Base-by-base conservation (phyloP, 2,113 vertebrate genomes). In the Thomomys bottae region DNA sequence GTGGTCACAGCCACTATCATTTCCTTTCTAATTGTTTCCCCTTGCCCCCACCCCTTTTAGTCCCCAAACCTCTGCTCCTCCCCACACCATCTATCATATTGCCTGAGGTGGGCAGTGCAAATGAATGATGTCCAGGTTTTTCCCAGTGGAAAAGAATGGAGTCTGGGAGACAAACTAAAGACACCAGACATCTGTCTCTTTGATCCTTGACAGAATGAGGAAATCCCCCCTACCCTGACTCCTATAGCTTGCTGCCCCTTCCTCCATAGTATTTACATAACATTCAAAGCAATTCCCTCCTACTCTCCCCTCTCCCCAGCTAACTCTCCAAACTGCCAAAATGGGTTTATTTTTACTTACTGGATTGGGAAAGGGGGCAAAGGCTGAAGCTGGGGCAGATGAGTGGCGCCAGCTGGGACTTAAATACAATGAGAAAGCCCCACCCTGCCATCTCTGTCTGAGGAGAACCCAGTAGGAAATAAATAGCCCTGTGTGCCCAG, bases 281-380 rank as follows among this genome's bases (percentile, higher is more conserved):
- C 8, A 10, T 34, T 73, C 76, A 38, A 32, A 76, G 76, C n/a
- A 80, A 23, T 32, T 36, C 32, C 45, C 32, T 79, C 63, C 34
- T 14, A 12, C 14, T 54, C 49, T 54, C 49, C 49, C 49, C 49
- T 54, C 49, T 54, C 14, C 10, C 12, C 32, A 40, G 18, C 66
- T 66, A 32, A 14, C 54, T 71, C 54, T 54, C 42, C 54, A 61
- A 15, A 77, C 54, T 79, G 30, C 71, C 77, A 63, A 57, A 54
- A 36, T 30, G 8, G 68, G 42, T 77, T 73, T 94, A 93, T 90
- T 96, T 96, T 93, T 94, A 86, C 71, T 76, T 45, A 32, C 54
- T 45, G 67, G 75, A 24, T 49, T 91, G 68, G 71, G 75, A 92
- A 92, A 84, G 75, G 84, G 84, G 81, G 89, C 81, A 89, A 91